Conservation (phyloP, 1,140 invertebrate genomes). For the Proctacanthus coquilletti region DNA sequence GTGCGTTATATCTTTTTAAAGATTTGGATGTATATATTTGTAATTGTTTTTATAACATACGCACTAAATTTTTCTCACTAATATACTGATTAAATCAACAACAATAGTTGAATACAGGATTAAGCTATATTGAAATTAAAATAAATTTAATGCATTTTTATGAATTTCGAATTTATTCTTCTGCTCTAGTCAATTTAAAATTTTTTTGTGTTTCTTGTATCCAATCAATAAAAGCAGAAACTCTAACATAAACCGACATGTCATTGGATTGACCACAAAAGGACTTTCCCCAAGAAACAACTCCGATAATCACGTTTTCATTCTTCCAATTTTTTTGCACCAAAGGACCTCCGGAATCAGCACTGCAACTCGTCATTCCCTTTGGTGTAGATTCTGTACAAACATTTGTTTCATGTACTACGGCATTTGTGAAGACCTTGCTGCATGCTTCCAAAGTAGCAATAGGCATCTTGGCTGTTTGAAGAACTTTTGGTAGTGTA, state of each 20-base stretch:
- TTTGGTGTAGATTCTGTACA: constrained; percentile 35
- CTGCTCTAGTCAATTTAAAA: too few relatives aligned
- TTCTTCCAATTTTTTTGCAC: constrained; percentile 17
- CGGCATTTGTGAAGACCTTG: constrained; percentile 17
- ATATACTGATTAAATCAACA: too few relatives aligned
- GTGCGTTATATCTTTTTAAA: too few relatives aligned
- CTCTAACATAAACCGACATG: constrained; percentile 57
- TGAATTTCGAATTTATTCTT: too few relatives aligned
- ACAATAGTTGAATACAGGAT: too few relatives aligned
- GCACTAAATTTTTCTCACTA: too few relatives aligned
- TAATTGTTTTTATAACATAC: too few relatives aligned
- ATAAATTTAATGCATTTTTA: too few relatives aligned
- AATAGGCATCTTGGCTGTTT: constrained; percentile 31
- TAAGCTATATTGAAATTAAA: too few relatives aligned
- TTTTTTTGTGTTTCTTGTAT: too few relatives aligned
- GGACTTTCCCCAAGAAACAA: constrained; percentile 28
- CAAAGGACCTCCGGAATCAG: constrained; percentile 33
- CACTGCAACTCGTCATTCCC: constrained; percentile 32
- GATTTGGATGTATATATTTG: too few relatives aligned
- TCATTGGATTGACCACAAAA: constrained; percentile 38
- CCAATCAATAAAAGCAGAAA: constrained; percentile 46
- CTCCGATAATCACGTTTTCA: constrained; percentile 25
- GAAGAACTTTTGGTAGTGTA: constrained; percentile 30
- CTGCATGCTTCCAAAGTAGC: constrained; percentile 28
- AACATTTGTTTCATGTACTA: constrained; percentile 32